Base-by-base conservation (phyloP, 2,797 vertebrate genomes). In the Discoglossus pictus region DNA sequence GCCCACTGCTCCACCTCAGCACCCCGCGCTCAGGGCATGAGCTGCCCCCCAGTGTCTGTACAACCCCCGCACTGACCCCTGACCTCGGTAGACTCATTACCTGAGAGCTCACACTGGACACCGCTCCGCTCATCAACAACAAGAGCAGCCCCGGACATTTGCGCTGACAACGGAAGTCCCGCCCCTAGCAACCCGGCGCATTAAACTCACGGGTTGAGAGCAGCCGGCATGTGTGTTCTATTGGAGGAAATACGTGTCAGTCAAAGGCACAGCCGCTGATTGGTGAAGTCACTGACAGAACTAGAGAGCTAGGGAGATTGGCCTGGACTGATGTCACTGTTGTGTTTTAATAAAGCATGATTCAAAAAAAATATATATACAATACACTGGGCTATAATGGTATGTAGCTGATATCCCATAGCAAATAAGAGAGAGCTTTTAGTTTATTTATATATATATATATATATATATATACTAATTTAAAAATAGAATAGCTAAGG, bases 81-180 rank as follows among this genome's bases (percentile, higher is more conserved):
- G 15, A 38, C 74, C 21, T 34, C 24, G 2, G 34, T 48, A 17
- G 10, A 20, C 44, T 15, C 18, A 8, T 51, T 65, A 52, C 75
- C 68, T 47, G 65, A 65, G 46, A 61, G 62, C 68, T 52, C 44
- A 38, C 31, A 51, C 20, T 66, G 73, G 73, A 52, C 71, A 55
- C 74, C 74, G 58, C 42, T 42, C 72, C 58, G 20, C 61, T 18
- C 64, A 67, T 50, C 38, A 68, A 61, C 66, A 68, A 42, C 58
- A 54, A 15, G 52, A 61, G 65, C 65, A 21, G 66, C 66, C 61
- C 48, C 40, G 66, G 58, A 61, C 66, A 68, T 61, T 68, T 68
- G 25, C 66, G 56, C 35, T 68, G 66, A 60, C 66, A 68, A 68
- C 66, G 66, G 66, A 68, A 68, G 66, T 68, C 40, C 66, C 48